phyloP scores from a whole-genome alignment of 2,113 vertebrate genomes.

The Cettia cetti region DNA sequence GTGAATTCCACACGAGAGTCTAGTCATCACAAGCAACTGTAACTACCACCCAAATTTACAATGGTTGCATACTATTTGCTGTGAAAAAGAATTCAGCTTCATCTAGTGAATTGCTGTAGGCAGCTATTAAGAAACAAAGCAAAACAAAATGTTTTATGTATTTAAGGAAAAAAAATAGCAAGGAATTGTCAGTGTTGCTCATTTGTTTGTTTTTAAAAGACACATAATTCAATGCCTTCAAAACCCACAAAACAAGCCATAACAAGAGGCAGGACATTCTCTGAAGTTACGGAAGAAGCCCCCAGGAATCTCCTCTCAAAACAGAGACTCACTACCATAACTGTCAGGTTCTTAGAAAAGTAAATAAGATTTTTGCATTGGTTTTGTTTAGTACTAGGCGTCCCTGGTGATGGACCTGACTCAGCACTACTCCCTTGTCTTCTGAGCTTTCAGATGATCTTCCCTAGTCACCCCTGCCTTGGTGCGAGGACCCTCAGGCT shows the following conservation, averaged over 20 bases:
- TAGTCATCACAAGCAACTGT: background rate
- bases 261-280: background rate
- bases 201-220: background rate
- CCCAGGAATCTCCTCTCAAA: background rate
- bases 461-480: background rate
- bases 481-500: background rate
- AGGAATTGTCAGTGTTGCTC: background rate
- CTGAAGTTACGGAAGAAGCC: background rate
- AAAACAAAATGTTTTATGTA: background rate
- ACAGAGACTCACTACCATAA: background rate
- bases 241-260: background rate
- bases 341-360: background rate
- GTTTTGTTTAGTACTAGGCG: background rate
- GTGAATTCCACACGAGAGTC: background rate
- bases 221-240: background rate
- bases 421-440: background rate
- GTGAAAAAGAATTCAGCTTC: background rate
- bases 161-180: background rate
- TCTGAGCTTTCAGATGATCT: background rate
- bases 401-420: background rate
- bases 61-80: background rate
- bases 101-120: background rate
- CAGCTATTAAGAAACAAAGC: background rate
- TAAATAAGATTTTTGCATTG: background rate
- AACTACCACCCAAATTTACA: background rate